Conservation (phyloP, 2,113 vertebrate species). For the Okapia johnstoni region DNA sequence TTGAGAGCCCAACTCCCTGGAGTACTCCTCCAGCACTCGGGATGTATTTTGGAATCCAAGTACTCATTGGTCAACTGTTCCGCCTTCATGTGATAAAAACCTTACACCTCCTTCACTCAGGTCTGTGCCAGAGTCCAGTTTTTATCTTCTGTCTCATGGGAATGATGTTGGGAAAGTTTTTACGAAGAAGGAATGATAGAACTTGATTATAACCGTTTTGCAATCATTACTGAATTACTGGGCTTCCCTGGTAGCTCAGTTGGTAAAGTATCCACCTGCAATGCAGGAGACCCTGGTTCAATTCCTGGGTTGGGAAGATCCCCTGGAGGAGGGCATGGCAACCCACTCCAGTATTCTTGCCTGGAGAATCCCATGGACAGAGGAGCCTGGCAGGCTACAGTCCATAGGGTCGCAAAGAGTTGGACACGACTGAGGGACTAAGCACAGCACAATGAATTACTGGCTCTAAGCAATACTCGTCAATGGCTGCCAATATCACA, state of each 20-base stretch:
- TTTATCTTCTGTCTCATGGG: not conserved
- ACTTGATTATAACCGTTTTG: not conserved
- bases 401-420: not conserved
- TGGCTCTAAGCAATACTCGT: not conserved
- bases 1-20: not conserved
- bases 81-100: not conserved
- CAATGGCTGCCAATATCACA: not conserved
- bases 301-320: not conserved
- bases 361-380: not conserved
- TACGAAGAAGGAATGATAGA: not conserved
- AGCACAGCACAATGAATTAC: not conserved
- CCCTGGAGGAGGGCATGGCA: not conserved
- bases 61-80: not conserved
- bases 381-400: not conserved
- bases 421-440: not conserved
- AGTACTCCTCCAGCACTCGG: not conserved
- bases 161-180: not conserved
- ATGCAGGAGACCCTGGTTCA: not conserved
- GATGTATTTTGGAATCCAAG: not conserved
- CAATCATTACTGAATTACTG: not conserved
- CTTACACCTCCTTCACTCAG: not conserved
- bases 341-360: not conserved
- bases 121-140: not conserved
- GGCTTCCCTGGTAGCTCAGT: not conserved
- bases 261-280: not conserved